phyloP scores from a whole-genome alignment of 1,140 invertebrate species.

The Sitophilus oryzae region DNA sequence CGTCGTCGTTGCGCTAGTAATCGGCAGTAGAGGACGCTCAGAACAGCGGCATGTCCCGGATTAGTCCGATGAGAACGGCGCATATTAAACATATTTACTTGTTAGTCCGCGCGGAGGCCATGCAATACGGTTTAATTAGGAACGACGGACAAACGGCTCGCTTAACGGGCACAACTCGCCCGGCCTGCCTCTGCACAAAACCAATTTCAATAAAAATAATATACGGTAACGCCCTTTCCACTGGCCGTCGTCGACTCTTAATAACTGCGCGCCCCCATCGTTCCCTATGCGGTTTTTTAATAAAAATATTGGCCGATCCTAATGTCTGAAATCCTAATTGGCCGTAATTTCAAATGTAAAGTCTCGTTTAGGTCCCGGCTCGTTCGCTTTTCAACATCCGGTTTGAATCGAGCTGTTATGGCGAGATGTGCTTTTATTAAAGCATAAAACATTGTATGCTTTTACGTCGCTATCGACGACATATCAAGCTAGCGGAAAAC shows the following conservation, averaged over 20 bases:
- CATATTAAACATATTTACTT: constrained; percentile 28
- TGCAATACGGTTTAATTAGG: constrained; percentile 25
- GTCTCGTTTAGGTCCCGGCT: constrained; percentile 18
- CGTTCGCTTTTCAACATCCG: no score
- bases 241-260: constrained; percentile 23
- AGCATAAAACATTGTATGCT: no score
- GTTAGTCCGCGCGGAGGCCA: constrained; percentile 16
- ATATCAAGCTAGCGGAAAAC: no score
- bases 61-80: constrained; percentile 20
- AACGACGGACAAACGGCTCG: constrained; percentile 21
- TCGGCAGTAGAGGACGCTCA: constrained; percentile 13
- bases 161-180: constrained; percentile 19
- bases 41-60: constrained; percentile 17
- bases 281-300: constrained; percentile 25
- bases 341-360: constrained; percentile 20
- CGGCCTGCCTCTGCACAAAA: constrained; percentile 18
- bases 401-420: no score
- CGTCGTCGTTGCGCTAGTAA: constrained; percentile 12
- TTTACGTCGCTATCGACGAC: no score
- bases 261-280: constrained; percentile 19
- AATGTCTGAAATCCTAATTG: constrained; percentile 24
- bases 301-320: constrained; percentile 25
- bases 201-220: constrained; percentile 27
- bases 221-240: constrained; percentile 18
- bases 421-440: no score